These are phyloP conservation scores for Monochamus alternatus DNA, from an alignment of 2,888 invertebrate genomes.

Conservation along the genomic window DNA sequence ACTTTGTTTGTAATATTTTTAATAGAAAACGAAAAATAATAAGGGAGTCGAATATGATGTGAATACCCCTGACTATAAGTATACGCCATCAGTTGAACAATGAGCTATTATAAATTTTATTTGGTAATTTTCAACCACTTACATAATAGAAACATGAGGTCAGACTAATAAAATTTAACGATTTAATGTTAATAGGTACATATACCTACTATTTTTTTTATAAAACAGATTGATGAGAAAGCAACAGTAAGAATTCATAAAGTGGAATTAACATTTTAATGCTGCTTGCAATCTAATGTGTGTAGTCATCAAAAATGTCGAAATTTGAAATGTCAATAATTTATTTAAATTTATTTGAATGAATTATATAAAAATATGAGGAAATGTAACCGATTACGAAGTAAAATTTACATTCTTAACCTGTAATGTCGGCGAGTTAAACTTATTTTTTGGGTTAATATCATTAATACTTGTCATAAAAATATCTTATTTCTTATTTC, in stretches of 20 bases:
- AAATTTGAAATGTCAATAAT: neutral
- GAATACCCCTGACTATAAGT: too few relatives aligned
- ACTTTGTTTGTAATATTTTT: too few relatives aligned
- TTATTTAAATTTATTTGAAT: neutral
- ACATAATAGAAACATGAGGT: neutral
- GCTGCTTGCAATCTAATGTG: neutral
- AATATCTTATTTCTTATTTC: too few relatives aligned
- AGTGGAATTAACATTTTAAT: neutral
- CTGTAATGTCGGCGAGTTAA: neutral
- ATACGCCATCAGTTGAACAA: too few relatives aligned
- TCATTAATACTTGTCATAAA: too few relatives aligned
- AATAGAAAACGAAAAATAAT: too few relatives aligned
- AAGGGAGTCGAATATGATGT: too few relatives aligned
- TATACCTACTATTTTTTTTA: neutral
- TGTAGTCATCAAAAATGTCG: neutral
- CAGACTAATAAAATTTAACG: neutral
- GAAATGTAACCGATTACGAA: neutral
- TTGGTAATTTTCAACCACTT: neutral
- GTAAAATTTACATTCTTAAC: neutral
- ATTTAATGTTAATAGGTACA: neutral
- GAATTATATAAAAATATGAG: neutral
- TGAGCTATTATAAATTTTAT: too few relatives aligned
- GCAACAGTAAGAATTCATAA: neutral
- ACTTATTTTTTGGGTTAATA: too few relatives aligned
- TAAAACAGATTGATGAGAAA: conserved; percentile 1